Percentiles rank a stretch among this genome's conserved stretches.
Conservation (phyloP, 1,140 invertebrate species). For the Papilio aristodemus region DNA sequence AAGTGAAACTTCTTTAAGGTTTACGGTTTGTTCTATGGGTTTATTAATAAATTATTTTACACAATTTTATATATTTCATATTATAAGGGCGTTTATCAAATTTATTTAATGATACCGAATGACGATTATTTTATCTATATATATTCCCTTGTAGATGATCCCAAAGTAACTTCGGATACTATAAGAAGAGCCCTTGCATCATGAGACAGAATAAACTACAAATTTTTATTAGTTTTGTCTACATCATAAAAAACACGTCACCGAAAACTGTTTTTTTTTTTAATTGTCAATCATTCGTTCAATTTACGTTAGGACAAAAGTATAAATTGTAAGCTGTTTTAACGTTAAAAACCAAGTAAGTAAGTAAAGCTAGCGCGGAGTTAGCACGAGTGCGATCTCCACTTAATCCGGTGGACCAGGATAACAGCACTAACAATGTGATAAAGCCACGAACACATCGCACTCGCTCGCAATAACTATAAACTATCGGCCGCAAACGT, state of each 20-base stretch:
- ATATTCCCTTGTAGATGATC: no score
- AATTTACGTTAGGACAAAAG: no score
- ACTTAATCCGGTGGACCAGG: constrained; percentile 73
- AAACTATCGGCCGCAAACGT: constrained; percentile 79
- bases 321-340: no score
- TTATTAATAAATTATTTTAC: constrained; percentile 10
- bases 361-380: constrained; percentile 28
- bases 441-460: constrained; percentile 73
- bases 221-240: no score
- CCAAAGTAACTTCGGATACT: no score
- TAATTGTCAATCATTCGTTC: no score
- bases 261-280: no score
- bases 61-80: constrained; percentile 13
- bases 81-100: background rate
- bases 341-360: no score
- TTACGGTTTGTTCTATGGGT: background rate
- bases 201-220: no score
- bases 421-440: constrained; percentile 78
- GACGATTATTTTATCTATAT: background rate
- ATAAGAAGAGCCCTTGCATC: no score
- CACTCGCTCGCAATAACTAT: constrained; percentile 78
- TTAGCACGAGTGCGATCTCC: constrained; percentile 62
- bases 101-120: background rate
- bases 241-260: no score
- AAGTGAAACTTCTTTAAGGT: constrained; percentile 36